These are phyloP conservation scores for Radopholus similis DNA, from an alignment of 1,140 invertebrate species.

Conservation along the genomic window DNA sequence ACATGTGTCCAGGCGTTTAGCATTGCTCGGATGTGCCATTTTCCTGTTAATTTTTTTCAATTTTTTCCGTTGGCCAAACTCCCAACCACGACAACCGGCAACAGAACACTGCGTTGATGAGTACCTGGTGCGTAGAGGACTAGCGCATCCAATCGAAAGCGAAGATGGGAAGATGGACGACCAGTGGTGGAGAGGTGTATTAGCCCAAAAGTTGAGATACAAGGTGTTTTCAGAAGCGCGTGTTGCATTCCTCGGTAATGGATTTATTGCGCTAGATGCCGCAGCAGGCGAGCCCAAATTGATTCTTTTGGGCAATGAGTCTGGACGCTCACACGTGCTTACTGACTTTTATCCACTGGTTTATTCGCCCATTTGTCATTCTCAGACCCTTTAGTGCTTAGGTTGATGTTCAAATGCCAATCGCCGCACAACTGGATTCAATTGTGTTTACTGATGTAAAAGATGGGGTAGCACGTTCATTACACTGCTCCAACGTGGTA, in stretches of 20 bases:
- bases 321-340: background rate
- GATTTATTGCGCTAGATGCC: slow-evolving; percentile 34
- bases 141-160: background rate
- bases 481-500: slow-evolving; percentile 33
- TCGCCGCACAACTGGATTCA: slow-evolving; percentile 7
- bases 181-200: background rate
- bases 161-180: background rate
- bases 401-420: slow-evolving; percentile 20
- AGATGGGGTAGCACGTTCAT: slow-evolving; percentile 29
- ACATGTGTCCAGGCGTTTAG: slow-evolving; percentile 6
- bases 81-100: background rate
- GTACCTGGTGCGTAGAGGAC: background rate
- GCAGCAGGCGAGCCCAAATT: background rate
- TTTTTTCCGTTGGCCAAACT: slow-evolving; percentile 1
- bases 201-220: background rate
- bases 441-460: slow-evolving; percentile 23
- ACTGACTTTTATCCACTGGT: background rate
- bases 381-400: slow-evolving; percentile 21
- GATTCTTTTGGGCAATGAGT: background rate
- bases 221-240: background rate
- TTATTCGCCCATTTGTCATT: background rate
- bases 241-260: slow-evolving; percentile 37
- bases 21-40: background rate
- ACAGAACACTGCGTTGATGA: slow-evolving; percentile 13
- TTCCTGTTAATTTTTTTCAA: slow-evolving; percentile 8